Evolutionary conservation across 92 coral and sea anemone species (phyloP).

Genomic region (Isaurus tuberculatus): DNA sequence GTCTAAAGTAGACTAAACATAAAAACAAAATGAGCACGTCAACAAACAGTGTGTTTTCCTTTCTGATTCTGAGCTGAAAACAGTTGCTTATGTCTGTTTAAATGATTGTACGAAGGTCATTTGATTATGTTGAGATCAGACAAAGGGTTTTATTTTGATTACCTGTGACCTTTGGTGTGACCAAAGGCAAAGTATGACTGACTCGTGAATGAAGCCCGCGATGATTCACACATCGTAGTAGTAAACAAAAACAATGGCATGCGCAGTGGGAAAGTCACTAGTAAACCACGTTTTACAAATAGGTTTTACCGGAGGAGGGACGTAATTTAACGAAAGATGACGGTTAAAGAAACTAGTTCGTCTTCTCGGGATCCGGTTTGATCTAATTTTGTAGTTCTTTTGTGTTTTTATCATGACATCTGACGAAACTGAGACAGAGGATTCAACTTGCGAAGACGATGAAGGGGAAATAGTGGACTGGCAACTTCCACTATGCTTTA

Average conservation of each 20-base stretch:
- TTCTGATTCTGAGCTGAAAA: too few relatives aligned
- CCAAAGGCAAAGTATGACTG: constrained; percentile 18
- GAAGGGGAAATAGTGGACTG: constrained; percentile 98
- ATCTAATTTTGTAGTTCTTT: constrained; percentile 4
- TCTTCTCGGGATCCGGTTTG: constrained; percentile 15
- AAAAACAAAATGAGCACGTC: too few relatives aligned
- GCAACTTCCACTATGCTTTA: constrained; percentile 95
- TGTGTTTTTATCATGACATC: constrained; percentile 74
- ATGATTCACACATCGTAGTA: constrained; percentile 11
- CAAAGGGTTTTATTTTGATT: not conserved
- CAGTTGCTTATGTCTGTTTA: not conserved
- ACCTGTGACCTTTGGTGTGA: not conserved
- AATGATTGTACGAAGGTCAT: not conserved
- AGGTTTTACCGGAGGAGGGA: constrained; percentile 20
- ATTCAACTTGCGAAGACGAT: constrained; percentile 85
- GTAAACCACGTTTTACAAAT: constrained; percentile 43
- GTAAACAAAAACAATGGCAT: constrained; percentile 82
- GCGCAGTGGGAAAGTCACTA: constrained; percentile 64
- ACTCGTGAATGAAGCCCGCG: constrained; percentile 56
- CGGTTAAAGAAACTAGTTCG: constrained; percentile 24
- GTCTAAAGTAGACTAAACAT: not conserved
- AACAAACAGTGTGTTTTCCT: too few relatives aligned
- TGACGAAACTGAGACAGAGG: constrained; percentile 83
- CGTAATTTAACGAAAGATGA: constrained; percentile 21
- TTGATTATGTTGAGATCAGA: not conserved